These are phyloP conservation scores for Barnardius zonarius DNA, from an alignment of 2,113 vertebrate species.

Conservation along the genomic window DNA sequence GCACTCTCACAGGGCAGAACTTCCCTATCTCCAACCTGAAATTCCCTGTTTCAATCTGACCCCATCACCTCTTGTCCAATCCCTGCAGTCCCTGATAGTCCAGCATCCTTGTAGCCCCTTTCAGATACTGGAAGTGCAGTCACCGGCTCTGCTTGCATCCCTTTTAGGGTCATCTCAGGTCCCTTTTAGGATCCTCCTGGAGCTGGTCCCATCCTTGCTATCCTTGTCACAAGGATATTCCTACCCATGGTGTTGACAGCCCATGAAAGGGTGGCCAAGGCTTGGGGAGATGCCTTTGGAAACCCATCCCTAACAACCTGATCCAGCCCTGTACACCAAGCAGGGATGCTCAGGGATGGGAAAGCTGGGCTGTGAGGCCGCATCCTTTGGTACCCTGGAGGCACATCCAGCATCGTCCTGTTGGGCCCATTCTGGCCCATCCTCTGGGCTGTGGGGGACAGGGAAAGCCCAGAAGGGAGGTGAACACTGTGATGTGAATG, in stretches of 20 bases:
- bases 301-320: not conserved
- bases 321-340: accelerated
- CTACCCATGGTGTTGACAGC: not conserved
- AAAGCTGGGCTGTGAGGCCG: accelerated
- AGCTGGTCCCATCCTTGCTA: not conserved
- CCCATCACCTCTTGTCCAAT: not conserved
- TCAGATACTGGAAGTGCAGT: not conserved
- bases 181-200: not conserved
- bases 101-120: not conserved
- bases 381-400: not conserved
- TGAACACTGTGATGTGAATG: accelerated
- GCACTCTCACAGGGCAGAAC: not conserved
- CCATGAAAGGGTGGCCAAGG: not conserved
- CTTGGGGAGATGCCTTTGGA: not conserved
- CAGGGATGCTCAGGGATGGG: not conserved
- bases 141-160: not conserved
- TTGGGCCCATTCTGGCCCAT: not conserved
- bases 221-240: too few relatives aligned
- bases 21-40: not conserved
- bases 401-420: not conserved
- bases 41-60: not conserved
- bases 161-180: not conserved
- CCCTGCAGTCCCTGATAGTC: not conserved
- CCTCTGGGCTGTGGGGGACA: not conserved
- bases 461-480: not conserved